A percentile compares a stretch with the other conserved stretches of the same genome.
Evolutionary conservation across 1,140 invertebrate genomes (phyloP).

Genomic region (Atta cephalotes): DNA sequence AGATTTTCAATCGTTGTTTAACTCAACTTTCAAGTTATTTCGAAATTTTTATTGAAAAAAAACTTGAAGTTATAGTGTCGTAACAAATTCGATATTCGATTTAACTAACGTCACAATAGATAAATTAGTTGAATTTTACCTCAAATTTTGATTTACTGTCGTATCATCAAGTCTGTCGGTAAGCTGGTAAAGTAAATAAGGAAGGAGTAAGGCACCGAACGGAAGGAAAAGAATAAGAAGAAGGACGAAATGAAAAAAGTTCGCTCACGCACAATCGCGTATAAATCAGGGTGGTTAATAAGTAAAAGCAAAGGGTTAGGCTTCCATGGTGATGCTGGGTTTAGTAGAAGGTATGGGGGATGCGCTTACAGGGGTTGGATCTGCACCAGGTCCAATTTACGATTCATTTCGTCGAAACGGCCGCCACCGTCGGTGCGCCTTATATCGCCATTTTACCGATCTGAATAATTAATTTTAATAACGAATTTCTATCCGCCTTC

Average conservation of each 20-base stretch:
- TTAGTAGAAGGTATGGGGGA: conserved; percentile 67
- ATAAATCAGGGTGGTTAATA: conserved; percentile 84
- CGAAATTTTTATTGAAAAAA: background rate
- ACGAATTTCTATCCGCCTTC: conserved; percentile 80
- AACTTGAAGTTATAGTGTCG: background rate
- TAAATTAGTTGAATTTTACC: conserved; percentile 5
- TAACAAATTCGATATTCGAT: background rate
- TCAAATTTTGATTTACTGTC: background rate
- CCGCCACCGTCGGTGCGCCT: conserved; percentile 79
- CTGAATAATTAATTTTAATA: conserved; percentile 86
- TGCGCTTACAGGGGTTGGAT: conserved; percentile 77
- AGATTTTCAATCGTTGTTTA: conserved; percentile 34
- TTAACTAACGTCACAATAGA: background rate
- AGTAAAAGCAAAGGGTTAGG: conserved; percentile 83
- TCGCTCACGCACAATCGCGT: conserved; percentile 80
- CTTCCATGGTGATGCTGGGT: conserved; percentile 59
- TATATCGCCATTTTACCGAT: conserved; percentile 85
- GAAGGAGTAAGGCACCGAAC: conserved; percentile 57
- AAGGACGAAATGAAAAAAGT: conserved; percentile 83
- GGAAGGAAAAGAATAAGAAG: conserved; percentile 7
- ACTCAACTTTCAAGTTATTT: background rate
- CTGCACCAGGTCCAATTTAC: conserved; percentile 84
- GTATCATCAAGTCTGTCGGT: background rate
- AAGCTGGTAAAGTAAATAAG: conserved; percentile 12
- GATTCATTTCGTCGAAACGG: conserved; percentile 85